These are phyloP conservation scores for Syrrhaptes paradoxus DNA, from an alignment of 2,113 vertebrate genomes.

Conservation along the genomic window DNA sequence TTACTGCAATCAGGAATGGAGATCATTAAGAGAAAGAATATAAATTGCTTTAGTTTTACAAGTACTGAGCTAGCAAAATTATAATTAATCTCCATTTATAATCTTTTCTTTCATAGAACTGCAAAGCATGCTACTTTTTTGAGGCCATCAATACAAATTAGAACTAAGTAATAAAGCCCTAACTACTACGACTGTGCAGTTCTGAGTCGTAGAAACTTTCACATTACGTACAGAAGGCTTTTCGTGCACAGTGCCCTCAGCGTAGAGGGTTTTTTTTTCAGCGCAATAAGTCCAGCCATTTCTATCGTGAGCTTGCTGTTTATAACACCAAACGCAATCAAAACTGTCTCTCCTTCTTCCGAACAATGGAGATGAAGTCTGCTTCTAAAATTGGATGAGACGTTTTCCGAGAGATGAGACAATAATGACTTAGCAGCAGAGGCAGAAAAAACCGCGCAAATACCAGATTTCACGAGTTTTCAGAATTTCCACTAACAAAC, in stretches of 20 bases:
- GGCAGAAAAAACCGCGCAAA: background rate
- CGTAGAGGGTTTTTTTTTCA: conserved; percentile 11
- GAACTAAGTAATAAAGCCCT: conserved; percentile 90
- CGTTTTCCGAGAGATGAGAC: conserved; percentile 38
- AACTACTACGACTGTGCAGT: conserved; percentile 76
- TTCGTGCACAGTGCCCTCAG: conserved; percentile 70
- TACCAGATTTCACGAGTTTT: conserved; percentile 16
- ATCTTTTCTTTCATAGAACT: conserved; percentile 96
- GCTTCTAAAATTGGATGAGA: conserved; percentile 62
- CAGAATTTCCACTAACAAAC: background rate
- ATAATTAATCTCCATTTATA: conserved; percentile 99
- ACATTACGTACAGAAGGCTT: conserved; percentile 66
- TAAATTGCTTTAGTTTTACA: conserved; percentile 99
- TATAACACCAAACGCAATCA: conserved; percentile 49
- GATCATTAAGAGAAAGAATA: conserved; percentile 99
- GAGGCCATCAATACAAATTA: conserved; percentile 98
- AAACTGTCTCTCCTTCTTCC: conserved; percentile 1
- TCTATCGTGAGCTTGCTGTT: conserved; percentile 37
- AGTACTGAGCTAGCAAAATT: conserved; percentile 99
- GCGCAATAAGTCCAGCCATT: conserved; percentile 68
- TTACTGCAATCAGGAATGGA: conserved; percentile 99
- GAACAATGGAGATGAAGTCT: conserved; percentile 51
- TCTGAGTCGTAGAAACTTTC: conserved; percentile 77
- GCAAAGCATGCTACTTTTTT: conserved; percentile 96
- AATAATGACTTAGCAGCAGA: conserved; percentile 57